phyloP scores from a whole-genome alignment of 2,113 vertebrate species.

The Platysternon megacephalum region DNA sequence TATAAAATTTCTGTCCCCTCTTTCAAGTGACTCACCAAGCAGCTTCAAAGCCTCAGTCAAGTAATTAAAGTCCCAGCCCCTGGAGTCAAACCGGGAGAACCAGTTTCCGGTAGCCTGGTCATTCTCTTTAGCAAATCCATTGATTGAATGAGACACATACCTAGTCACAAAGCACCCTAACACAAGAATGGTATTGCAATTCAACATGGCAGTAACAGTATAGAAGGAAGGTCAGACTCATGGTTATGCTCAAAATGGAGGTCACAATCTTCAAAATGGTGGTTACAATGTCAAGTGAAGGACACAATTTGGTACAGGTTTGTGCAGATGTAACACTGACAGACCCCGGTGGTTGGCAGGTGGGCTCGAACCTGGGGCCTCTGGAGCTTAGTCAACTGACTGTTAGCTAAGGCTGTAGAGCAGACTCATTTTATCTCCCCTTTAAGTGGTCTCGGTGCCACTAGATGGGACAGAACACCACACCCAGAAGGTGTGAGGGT shows the following conservation, averaged over 20 bases:
- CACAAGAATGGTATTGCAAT: rapidly evolving
- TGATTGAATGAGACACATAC: background rate
- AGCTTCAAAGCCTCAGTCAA: background rate
- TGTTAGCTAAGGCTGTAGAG: too few relatives aligned
- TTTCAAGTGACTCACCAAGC: background rate
- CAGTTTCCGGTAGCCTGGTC: background rate
- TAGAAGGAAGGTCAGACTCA: background rate
- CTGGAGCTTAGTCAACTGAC: too few relatives aligned
- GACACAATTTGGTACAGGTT: background rate
- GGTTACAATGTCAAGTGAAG: background rate
- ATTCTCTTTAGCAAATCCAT: background rate
- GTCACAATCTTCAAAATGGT: background rate
- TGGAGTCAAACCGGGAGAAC: background rate
- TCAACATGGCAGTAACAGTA: rapidly evolving
- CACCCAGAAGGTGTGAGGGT: too few relatives aligned
- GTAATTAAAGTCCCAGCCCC: background rate
- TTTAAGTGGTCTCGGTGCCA: too few relatives aligned
- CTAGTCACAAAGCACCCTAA: background rate
- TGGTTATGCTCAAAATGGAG: background rate
- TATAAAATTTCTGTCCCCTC: background rate
- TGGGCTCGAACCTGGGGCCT: too few relatives aligned
- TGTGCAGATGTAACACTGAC: too few relatives aligned
- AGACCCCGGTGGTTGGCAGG: too few relatives aligned
- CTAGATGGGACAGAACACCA: too few relatives aligned
- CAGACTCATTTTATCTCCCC: too few relatives aligned